A percentile compares a stretch with the other conserved stretches of the same genome.
These are phyloP conservation scores for Bovichtus diacanthus DNA, from an alignment of 2,797 vertebrate species.

Conservation along the genomic window DNA sequence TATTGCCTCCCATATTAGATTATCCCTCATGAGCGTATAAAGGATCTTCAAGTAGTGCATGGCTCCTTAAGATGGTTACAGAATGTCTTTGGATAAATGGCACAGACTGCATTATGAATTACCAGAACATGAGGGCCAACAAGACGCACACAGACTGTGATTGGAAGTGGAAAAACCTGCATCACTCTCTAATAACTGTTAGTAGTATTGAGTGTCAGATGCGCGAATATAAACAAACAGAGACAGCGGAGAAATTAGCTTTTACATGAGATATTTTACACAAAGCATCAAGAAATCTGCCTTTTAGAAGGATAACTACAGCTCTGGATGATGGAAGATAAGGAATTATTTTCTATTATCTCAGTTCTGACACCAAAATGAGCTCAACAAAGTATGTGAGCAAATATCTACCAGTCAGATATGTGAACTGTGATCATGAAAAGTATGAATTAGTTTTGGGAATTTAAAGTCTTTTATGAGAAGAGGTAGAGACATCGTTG, in stretches of 20 bases:
- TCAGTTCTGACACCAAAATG: too few relatives aligned
- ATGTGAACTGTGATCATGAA: too few relatives aligned
- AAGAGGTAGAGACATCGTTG: too few relatives aligned
- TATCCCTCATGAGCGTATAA: not conserved
- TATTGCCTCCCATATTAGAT: not conserved
- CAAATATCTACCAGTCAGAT: too few relatives aligned
- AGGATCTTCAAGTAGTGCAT: not conserved
- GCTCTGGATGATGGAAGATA: too few relatives aligned
- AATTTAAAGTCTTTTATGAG: too few relatives aligned
- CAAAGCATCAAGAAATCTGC: not conserved
- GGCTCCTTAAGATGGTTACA: not conserved
- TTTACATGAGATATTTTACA: not conserved
- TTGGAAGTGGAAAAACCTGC: conserved; percentile 28
- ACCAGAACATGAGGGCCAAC: conserved; percentile 4
- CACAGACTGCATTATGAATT: conserved; percentile 1
- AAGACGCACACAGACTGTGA: not conserved
- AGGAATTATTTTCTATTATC: too few relatives aligned
- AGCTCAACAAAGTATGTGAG: too few relatives aligned
- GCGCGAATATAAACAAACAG: conserved; percentile 16
- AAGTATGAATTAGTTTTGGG: too few relatives aligned
- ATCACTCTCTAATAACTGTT: conserved; percentile 27
- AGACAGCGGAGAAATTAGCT: not conserved
- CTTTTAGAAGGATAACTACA: too few relatives aligned
- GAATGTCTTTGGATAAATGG: not conserved
- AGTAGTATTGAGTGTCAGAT: conserved; percentile 31